Base-by-base conservation (phyloP, 1,140 invertebrate species). In the Magallana ariakensis region DNA sequence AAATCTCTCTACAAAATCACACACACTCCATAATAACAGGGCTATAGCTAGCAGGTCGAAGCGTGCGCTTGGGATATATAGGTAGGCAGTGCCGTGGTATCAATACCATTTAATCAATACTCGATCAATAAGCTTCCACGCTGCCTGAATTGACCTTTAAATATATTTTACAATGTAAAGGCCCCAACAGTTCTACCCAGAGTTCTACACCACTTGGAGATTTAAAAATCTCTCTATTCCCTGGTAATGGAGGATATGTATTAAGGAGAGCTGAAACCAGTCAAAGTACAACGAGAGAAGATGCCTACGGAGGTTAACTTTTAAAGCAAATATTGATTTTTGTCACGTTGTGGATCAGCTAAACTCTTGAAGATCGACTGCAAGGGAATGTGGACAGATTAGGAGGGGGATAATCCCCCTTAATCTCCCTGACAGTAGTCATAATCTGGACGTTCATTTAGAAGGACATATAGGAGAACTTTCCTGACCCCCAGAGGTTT, bases 51-150 rank as follows among this genome's bases (percentile, higher is more conserved):
- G 66, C 66, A 75, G 19, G 66, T 75, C 22, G 22, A 13, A 22
- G 66, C 66, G 19, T 75, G 66, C 33, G 66, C 22, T 70, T 13
- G 4, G 11, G 58, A 62, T 62, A 62, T 46, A 46, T 26, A 75
- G 66, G 66, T 75, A 75, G 22, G 66, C 66, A 46, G 62, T 22
- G 19, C 26, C 33, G 33, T 5, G 19, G 22, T 75, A 26, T 75
- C 22, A 26, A 75, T 75, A 75, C 22, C 19, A 26, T 75, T 75
- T 75, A 75, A 75, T 75, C 66, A 75, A 75, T 75, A 75, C 66
- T 75, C 22, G 22, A 75, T 75, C 66, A 75, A 75, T 75, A 75
- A 26, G 66, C 33, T 75, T 75, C 66, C 22, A 75, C 15, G 22
- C 2, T 33, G 66, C 11, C 22, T 33, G 22, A 26, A 13, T 9